phyloP scores from a whole-genome alignment of 2,888 invertebrate species.

The Cosmia pyralina region DNA sequence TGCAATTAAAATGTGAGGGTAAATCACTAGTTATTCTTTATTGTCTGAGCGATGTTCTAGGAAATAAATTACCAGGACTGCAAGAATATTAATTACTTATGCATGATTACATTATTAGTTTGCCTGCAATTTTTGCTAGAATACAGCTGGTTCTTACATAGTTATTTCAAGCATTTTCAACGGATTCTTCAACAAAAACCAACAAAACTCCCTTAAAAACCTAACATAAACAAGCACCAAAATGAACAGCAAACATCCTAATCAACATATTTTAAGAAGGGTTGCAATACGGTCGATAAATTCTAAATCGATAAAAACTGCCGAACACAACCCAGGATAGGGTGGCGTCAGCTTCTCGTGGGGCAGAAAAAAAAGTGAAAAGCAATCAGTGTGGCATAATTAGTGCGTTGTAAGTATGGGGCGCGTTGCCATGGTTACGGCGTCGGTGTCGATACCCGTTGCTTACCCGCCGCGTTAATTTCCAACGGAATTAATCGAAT shows the following conservation, averaged over 20 bases:
- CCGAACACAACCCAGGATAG: slow-evolving; percentile 82
- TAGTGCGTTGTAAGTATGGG: slow-evolving; percentile 90
- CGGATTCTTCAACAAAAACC: background rate
- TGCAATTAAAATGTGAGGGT: slow-evolving; percentile 25
- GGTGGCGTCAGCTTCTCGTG: slow-evolving; percentile 88
- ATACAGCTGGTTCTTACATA: background rate
- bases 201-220: slow-evolving; percentile 11
- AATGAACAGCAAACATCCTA: slow-evolving; percentile 60
- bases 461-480: slow-evolving; percentile 88
- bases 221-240: slow-evolving; percentile 37
- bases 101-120: background rate
- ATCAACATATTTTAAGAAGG: slow-evolving; percentile 65
- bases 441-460: slow-evolving; percentile 86
- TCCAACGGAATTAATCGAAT: slow-evolving; percentile 89
- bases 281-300: slow-evolving; percentile 68
- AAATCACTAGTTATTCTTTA: slow-evolving; percentile 22
- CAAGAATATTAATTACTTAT: background rate
- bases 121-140: background rate
- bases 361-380: slow-evolving; percentile 89
- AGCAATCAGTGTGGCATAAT: slow-evolving; percentile 91
- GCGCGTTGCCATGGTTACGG: slow-evolving; percentile 87
- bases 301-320: slow-evolving; percentile 77
- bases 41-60: background rate
- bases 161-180: background rate
- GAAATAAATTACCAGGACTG: background rate